These are phyloP conservation scores for Agrochola litura DNA, from an alignment of 2,888 invertebrate genomes.

Conservation along the genomic window DNA sequence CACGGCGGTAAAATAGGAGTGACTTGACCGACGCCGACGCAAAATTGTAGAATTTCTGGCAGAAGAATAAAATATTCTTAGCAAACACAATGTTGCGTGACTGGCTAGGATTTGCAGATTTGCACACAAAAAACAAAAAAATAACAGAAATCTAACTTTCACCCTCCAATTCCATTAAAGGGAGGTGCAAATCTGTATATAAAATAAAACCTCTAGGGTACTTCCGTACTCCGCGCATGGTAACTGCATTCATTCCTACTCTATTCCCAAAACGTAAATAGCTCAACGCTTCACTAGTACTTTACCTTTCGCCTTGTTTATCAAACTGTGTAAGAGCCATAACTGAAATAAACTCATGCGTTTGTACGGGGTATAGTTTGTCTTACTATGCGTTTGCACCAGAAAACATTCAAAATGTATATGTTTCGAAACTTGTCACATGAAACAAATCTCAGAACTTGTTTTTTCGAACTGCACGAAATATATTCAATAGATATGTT, in stretches of 20 bases:
- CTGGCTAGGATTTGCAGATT: no score
- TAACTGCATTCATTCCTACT: constrained; percentile 6
- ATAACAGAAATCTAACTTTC: no score
- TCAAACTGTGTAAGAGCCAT: constrained; percentile 26
- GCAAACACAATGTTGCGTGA: no score
- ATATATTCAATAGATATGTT: no score
- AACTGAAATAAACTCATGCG: constrained; percentile 51
- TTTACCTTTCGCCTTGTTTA: constrained; percentile 53
- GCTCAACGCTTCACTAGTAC: constrained; percentile 49
- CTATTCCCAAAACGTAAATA: constrained; percentile 72
- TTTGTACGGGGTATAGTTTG: constrained; percentile 35
- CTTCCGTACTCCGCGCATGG: background rate
- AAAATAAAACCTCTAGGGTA: no score
- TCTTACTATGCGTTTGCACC: constrained; percentile 7
- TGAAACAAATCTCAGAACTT: no score
- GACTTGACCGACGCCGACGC: background rate
- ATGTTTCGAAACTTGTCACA: no score
- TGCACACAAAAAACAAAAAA: no score
- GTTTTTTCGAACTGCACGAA: no score
- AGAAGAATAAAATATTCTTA: background rate
- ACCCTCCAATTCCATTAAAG: no score
- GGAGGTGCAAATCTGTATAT: no score
- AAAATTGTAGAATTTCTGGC: background rate
- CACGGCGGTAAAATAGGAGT: background rate
- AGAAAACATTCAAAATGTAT: no score